Conservation (phyloP, 2,797 vertebrate species). For the Arrhamphus sclerolepis region DNA sequence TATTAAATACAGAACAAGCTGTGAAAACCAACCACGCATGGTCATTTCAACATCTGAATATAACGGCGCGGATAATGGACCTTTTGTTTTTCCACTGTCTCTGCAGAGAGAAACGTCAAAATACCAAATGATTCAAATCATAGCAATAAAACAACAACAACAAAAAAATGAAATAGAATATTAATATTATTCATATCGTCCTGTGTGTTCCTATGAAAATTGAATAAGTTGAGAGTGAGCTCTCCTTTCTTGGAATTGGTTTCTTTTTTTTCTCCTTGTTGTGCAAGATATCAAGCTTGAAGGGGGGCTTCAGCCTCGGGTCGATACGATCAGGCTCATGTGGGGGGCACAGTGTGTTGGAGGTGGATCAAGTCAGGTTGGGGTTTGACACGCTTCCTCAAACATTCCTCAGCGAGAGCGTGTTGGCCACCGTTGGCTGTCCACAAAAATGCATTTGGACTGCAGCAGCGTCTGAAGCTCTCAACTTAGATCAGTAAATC, state of each 20-base stretch:
- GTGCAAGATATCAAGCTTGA: constrained; percentile 10
- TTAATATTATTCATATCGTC: background rate
- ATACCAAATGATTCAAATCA: background rate
- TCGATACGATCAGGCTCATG: constrained; percentile 19
- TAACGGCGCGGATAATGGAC: too few species aligned
- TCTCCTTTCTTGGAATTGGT: constrained; percentile 9
- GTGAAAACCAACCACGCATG: too few species aligned
- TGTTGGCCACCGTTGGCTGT: constrained; percentile 27
- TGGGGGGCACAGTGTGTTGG: constrained; percentile 16
- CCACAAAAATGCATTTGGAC: constrained; percentile 34
- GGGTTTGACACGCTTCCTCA: constrained; percentile 15
- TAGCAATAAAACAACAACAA: background rate
- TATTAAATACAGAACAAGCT: too few species aligned
- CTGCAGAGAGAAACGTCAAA: constrained; percentile 9
- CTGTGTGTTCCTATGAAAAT: constrained; percentile 5
- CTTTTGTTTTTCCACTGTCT: constrained; percentile 4
- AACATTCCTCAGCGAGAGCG: constrained; percentile 41
- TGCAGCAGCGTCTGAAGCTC: constrained; percentile 13
- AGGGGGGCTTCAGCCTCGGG: constrained; percentile 25
- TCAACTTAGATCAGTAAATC: constrained; percentile 3
- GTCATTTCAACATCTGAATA: too few species aligned
- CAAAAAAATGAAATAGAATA: constrained; percentile 3
- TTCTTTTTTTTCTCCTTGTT: constrained; percentile 12
- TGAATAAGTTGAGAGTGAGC: background rate
- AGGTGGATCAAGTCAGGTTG: constrained; percentile 37